Base-by-base conservation (phyloP, 2,797 vertebrate genomes). In the Artibeus jamaicensis region DNA sequence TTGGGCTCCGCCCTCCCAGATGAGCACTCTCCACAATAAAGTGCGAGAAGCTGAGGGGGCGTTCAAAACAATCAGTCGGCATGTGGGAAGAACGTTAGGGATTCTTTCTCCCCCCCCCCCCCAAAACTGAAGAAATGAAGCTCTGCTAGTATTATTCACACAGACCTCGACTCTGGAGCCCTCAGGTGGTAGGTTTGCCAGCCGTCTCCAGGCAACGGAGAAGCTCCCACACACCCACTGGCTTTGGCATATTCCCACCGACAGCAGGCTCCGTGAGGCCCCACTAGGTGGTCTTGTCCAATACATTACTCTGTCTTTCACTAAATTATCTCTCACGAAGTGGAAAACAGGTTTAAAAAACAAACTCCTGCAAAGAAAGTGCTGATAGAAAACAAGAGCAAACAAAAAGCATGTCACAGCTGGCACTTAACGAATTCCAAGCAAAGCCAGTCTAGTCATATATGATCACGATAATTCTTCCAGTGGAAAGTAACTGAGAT, bases 121-220 rank as follows among this genome's bases (percentile, higher is more conserved):
- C n/a, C 44, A 32, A 70, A 74, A 18, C 46, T 32, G 55, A 65
- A 77, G 4, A 83, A 88, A 46, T 12, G 2, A 16, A 73, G 46
- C 44, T 14, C 21, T 26, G 16, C 34, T 42, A 32, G 26, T 15
- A 3, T 22, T 59, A 87, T 53, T 34, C 71, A 39, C 1, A 14
- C 42, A 29, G n/a, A 6, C 29, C 6, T 91, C 8, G 93, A 55
- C 73, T 32, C 46, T 86, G 93, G 95, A 44, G 65, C 96, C 95
- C 96, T 76, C 91, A 0, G 0, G 86, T 91, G 95, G 95, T 44
- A 3, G 3, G 19, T 21, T 39, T 15, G 37, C 26, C 12, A 19
- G 8, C 15, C 0, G 16, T 19, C 42, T 24, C 21, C 1, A 0
- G 0, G 24, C 32, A 34, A 5, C 2, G 1, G 0, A 0, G 42